Evolutionary conservation across 2,797 vertebrate species (phyloP).

Genomic region (Buphagus erythrorhynchus): DNA sequence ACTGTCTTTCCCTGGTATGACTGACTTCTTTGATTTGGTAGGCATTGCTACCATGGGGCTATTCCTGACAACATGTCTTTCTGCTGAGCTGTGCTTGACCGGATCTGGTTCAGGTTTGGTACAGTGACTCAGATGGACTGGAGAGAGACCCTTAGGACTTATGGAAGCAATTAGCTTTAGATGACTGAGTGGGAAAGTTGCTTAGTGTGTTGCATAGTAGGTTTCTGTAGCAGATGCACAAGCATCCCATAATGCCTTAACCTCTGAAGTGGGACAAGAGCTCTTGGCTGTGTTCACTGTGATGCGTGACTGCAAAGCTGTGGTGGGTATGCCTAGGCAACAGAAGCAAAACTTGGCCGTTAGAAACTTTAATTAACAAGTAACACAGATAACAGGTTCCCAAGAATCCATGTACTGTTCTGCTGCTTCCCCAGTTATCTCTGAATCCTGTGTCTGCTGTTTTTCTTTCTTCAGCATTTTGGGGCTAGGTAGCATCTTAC

Average conservation of each 20-base stretch:
- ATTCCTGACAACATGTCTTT: neutral
- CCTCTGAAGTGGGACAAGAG: neutral
- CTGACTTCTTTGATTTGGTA: neutral
- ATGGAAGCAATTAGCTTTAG: neutral
- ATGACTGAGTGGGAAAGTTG: neutral
- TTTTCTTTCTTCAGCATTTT: neutral
- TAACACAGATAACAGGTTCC: neutral
- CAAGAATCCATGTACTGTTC: neutral
- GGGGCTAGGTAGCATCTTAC: neutral
- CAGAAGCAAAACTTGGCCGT: neutral
- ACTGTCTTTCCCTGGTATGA: neutral
- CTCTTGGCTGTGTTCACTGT: neutral
- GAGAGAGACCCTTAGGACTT: neutral
- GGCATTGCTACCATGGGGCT: neutral
- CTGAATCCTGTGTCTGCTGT: neutral
- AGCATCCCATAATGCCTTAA: neutral
- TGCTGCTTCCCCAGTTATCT: neutral
- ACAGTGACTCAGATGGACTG: constrained; percentile 4
- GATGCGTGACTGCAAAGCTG: neutral
- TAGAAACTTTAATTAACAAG: neutral
- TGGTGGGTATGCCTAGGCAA: neutral
- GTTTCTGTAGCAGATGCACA: neutral
- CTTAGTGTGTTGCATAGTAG: neutral
- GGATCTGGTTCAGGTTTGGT: neutral
- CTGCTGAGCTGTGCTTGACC: neutral